Percentiles rank a stretch among this genome's conserved stretches.
phyloP scores from a whole-genome alignment of 2,113 vertebrate genomes.

The Jacana jacana region DNA sequence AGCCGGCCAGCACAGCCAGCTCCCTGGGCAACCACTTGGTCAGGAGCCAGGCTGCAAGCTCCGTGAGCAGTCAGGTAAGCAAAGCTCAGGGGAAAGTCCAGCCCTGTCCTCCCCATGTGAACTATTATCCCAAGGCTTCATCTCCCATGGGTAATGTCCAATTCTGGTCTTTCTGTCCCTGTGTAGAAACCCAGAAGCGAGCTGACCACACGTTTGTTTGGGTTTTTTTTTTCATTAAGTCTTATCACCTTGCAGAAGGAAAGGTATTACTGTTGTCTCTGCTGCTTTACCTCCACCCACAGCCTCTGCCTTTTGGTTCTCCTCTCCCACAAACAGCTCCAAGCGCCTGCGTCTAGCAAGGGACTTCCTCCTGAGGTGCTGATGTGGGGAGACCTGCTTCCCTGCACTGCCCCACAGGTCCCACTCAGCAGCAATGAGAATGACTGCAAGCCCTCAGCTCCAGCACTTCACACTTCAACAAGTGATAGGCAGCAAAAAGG shows the following conservation, averaged over 20 bases:
- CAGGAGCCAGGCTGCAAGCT: background rate
- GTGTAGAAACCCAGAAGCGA: background rate
- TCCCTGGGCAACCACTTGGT: background rate
- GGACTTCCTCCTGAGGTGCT: background rate
- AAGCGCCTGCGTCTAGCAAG: background rate
- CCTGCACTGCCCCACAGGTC: background rate
- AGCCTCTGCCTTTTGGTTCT: background rate
- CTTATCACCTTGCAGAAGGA: background rate
- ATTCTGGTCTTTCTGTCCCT: background rate
- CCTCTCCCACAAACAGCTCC: background rate
- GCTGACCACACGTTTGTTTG: background rate
- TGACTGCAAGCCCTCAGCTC: background rate
- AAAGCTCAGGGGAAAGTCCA: background rate
- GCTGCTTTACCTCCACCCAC: background rate
- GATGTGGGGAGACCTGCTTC: rapidly evolving
- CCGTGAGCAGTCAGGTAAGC: background rate
- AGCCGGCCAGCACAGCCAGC: background rate
- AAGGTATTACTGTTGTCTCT: background rate
- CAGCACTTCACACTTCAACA: background rate
- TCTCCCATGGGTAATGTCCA: background rate
- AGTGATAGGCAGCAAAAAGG: background rate
- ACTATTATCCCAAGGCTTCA: background rate
- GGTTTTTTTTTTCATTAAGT: background rate
- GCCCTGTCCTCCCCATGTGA: background rate
- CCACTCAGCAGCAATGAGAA: background rate